Evolutionary conservation across 2,888 invertebrate species (phyloP), one percentile per base, ranked within the genome.

Genomic region (Andricus curvator): DNA sequence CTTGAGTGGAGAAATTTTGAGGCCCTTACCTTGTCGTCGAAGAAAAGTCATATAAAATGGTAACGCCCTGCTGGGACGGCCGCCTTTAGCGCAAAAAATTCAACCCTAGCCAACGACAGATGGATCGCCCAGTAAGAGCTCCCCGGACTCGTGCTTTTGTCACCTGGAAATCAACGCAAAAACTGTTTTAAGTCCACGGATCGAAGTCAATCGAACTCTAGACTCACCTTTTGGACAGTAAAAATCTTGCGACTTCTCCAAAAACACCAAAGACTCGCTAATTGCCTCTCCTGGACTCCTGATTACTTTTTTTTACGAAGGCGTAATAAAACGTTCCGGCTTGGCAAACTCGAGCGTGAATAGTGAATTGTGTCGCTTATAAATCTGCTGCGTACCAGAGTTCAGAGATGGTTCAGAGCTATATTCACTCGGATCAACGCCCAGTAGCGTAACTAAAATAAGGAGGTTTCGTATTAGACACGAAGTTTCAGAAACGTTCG

Each of bases 41-140:
- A 96, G 97, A 97, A 97, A 97, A 97, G 97, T 97, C 97, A 97
- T 97, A 97, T 97, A 97, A 97, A 96, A 97, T 95, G 95, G 95
- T 96, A 96, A 95, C 96, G 96, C 96, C 96, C 96, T 95, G 95
- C 95, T 95, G 96, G 96, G 96, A 96, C 96, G 95, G 90, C 92
- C 92, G 92, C 89, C 87, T 48, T 15, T 17, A 48, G 17, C 48
- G 15, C 17, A 15, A 15, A 48, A 15, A 48, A 48, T 15, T 48
- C 48, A 48, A 48, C 48, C 48, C 48, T 48, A 48, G 48, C 15
- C 48, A 48, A 48, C 44, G 44, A 91, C 92, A 91, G 91, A 90
- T 91, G 91, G 90, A 87, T 91, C 90, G 91, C 89, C 87, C 87
- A 84, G 85, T 86, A 86, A 86, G 88, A 88, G 88, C 89, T 86